Base-by-base conservation (phyloP, 2,797 vertebrate genomes). In the Pogonophryne albipinna region DNA sequence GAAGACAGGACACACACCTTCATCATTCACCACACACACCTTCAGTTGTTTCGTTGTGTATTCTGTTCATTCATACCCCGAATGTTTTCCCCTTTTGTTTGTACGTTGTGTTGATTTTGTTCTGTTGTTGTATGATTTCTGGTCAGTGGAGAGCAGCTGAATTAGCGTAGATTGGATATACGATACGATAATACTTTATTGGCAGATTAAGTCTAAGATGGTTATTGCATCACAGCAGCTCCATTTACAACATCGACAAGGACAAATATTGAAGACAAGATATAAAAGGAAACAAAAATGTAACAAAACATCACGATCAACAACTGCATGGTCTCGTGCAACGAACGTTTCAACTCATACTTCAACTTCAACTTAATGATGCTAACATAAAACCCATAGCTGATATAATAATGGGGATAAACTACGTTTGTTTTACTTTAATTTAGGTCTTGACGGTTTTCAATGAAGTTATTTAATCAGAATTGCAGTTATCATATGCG, bases 11-110 rank as follows among this genome's bases (percentile, higher is more conserved):
- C n/a, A 19, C 12, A 23, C 51, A 3, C 19, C 5, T 7, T 5
- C 13, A 2, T 69, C 19, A 38, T 45, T 59, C 31, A 7, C 4
- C 44, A 27, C 57, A 46, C 15, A n/a, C 27, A 9, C 16, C 56
- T 62, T 57, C 1, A 71, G 58, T 75, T 71, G 6, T 74, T 61
- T 9, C 16, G 44, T 68, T 78, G 38, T 72, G 13, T 14, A 31
- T 72, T 79, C 62, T 70, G 20, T 83, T 84, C 16, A 66, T 84
- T 78, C 58, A 53, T 47, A n/a, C 70, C 76, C 84, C 20, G 0
- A 31, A 20, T 84, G 66, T 83, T 79, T 74, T 66, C 66, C 85
- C 84, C 55, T 83, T 83, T 27, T 82, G 69, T 89, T 87, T 70
- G 44, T 50, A 38, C 49, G 4, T 74, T 82, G 31, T 71, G 42